phyloP scores from a whole-genome alignment of 2,888 invertebrate species.

The Drosophila hamatofila region DNA sequence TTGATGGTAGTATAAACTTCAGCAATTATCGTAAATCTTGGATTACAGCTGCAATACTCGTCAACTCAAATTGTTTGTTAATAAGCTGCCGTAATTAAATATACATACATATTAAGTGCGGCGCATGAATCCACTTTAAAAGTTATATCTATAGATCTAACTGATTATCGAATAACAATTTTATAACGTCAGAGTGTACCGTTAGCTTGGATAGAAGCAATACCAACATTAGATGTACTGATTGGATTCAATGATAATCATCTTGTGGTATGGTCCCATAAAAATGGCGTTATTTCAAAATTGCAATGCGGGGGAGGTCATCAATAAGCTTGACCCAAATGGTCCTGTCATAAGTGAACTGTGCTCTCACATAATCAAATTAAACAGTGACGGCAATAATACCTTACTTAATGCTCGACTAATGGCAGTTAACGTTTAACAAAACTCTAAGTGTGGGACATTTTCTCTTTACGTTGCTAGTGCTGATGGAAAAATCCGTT shows the following conservation, averaged over 20 bases:
- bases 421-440: conserved; percentile 88
- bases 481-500: conserved; percentile 90
- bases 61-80: conserved; percentile 86
- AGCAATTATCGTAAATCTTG: conserved; percentile 91
- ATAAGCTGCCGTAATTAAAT: conserved; percentile 90
- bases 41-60: conserved; percentile 87
- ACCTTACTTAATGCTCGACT: conserved; percentile 91
- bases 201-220: conserved; percentile 89
- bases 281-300: conserved; percentile 87
- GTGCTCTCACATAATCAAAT: conserved; percentile 86
- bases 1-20: conserved; percentile 86
- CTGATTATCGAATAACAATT: conserved; percentile 63
- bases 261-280: conserved; percentile 88
- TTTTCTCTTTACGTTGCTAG: conserved; percentile 88
- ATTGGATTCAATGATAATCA: conserved; percentile 89
- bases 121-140: conserved; percentile 92
- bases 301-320: conserved; percentile 94
- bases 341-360: conserved; percentile 73
- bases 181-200: conserved; percentile 87
- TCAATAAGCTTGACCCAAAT: conserved; percentile 87
- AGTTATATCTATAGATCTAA: conserved; percentile 86
- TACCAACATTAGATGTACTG: conserved; percentile 85
- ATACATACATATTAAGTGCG: conserved; percentile 85
- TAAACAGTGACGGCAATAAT: conserved; percentile 68
- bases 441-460: conserved; percentile 56